Conservation (phyloP, 2,888 invertebrate genomes). For the Salticus scenicus region DNA sequence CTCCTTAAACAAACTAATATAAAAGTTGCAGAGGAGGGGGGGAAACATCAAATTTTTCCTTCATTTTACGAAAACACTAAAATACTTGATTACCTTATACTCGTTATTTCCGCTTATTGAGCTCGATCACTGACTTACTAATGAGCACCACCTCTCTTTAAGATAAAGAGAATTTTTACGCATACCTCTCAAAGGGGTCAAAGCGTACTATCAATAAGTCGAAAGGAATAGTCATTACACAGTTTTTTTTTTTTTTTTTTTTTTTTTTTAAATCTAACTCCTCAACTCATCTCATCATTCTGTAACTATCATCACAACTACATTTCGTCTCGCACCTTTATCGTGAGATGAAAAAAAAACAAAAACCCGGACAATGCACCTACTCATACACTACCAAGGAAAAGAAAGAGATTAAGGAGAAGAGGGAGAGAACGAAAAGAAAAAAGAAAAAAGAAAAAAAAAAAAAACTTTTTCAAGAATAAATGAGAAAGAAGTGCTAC, state of each 20-base stretch:
- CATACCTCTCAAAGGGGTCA: neutral
- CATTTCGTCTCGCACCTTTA: neutral
- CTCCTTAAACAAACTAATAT: too few species aligned
- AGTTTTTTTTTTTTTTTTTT: neutral
- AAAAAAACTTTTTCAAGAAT: neutral
- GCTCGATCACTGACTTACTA: too few species aligned
- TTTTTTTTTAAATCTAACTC: neutral
- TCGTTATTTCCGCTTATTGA: too few species aligned
- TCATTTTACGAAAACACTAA: too few species aligned
- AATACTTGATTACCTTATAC: too few species aligned
- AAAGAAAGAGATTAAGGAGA: too few species aligned
- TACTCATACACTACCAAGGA: neutral
- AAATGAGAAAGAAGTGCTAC: neutral
- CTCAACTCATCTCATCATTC: neutral
- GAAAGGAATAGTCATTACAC: neutral
- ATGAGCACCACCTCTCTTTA: too few species aligned
- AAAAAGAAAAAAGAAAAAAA: neutral
- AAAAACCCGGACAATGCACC: constrained; percentile 11
- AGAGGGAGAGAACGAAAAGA: neutral
- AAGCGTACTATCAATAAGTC: neutral
- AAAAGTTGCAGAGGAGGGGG: too few species aligned
- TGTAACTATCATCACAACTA: neutral
- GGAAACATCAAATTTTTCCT: too few species aligned
- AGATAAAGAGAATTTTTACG: too few species aligned
- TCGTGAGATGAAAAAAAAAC: neutral